Conservation (phyloP, 2,113 vertebrate species). For the Chaenogobius annularis region DNA sequence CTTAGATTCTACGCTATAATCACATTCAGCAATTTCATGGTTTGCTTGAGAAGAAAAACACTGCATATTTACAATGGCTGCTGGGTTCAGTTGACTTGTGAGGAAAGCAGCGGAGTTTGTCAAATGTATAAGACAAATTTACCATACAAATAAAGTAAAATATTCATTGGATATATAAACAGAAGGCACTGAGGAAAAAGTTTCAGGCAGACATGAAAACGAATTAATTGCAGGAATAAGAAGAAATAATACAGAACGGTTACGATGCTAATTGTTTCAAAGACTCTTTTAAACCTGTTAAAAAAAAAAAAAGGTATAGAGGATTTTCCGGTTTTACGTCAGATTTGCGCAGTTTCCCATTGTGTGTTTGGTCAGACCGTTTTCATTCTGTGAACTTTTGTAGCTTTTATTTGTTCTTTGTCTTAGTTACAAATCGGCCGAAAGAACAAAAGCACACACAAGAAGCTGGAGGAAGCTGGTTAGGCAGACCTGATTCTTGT, state of each 20-base stretch:
- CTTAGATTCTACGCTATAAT: constrained; percentile 30
- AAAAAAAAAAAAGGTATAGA: too few relatives aligned
- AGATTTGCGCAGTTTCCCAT: background rate
- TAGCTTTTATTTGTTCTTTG: background rate
- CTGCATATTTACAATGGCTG: constrained; percentile 31
- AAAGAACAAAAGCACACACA: constrained; percentile 8
- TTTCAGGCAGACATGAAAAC: background rate
- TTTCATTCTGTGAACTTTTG: background rate
- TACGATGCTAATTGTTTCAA: too few relatives aligned
- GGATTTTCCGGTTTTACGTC: background rate
- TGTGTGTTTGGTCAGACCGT: background rate
- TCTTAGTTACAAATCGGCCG: background rate
- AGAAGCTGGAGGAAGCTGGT: constrained; percentile 25
- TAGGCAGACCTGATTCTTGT: constrained; percentile 43
- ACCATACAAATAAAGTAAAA: constrained; percentile 21
- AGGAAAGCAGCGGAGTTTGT: constrained; percentile 8
- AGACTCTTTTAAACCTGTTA: too few relatives aligned
- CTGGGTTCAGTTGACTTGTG: constrained; percentile 33
- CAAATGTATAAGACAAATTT: constrained; percentile 6
- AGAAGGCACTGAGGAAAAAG: background rate
- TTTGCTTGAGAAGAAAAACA: constrained; percentile 35
- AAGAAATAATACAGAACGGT: too few relatives aligned
- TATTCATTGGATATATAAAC: constrained; percentile 12
- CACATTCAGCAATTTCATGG: constrained; percentile 24
- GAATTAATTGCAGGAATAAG: background rate